Percentiles rank a stretch among this genome's conserved stretches.
phyloP scores from a whole-genome alignment of 2,888 invertebrate species.

The Tribolium freemani region DNA sequence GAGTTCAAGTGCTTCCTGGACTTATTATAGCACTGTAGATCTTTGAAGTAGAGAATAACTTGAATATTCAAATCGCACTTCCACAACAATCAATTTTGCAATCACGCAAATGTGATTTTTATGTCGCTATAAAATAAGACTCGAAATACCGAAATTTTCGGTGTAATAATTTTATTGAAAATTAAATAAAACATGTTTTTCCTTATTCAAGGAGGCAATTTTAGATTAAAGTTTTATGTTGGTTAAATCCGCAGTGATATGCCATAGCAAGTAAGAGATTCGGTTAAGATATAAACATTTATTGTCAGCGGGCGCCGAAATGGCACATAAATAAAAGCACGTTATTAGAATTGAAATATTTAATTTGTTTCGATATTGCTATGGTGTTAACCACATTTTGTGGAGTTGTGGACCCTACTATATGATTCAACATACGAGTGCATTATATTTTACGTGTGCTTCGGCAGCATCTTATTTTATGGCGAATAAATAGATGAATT shows the following conservation, averaged over 20 bases:
- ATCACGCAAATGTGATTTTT: not conserved
- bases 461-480: slow-evolving; percentile 43
- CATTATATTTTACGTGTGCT: slow-evolving; percentile 42
- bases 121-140: not conserved
- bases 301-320: slow-evolving; percentile 52
- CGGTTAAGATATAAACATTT: slow-evolving; percentile 50
- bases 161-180: not conserved
- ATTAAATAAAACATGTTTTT: slow-evolving; percentile 13
- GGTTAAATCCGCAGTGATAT: slow-evolving; percentile 37
- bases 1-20: not conserved
- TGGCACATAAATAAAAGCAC: slow-evolving; percentile 55
- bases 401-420: slow-evolving; percentile 32
- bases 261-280: slow-evolving; percentile 40
- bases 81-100: not conserved
- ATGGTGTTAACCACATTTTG: slow-evolving; percentile 40
- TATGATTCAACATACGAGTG: slow-evolving; percentile 41
- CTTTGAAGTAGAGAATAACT: not conserved
- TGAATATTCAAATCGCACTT: not conserved
- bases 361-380: slow-evolving; percentile 58
- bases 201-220: slow-evolving; percentile 25
- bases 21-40: not conserved
- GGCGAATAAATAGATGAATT: slow-evolving; percentile 36
- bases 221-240: slow-evolving; percentile 41
- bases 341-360: slow-evolving; percentile 58
- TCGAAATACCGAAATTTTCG: not conserved